Evolutionary conservation across 1,140 invertebrate genomes (phyloP).

Genomic region (Camponotus floridanus): DNA sequence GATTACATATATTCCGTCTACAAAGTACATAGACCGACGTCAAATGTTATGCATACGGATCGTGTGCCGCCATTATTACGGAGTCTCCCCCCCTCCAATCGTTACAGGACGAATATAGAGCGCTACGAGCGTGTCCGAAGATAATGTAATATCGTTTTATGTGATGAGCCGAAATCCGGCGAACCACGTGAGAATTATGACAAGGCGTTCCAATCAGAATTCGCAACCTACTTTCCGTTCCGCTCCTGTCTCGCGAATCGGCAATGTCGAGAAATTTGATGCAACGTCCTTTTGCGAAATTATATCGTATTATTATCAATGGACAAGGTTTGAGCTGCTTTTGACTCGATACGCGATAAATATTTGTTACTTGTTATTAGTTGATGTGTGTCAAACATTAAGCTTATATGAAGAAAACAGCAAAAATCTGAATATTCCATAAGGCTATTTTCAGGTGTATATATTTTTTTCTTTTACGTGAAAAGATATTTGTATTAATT

Average conservation of each 20-base stretch:
- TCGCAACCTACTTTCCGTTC: conserved; percentile 44
- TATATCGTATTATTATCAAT: conserved; percentile 13
- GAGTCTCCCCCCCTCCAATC: conserved; percentile 38
- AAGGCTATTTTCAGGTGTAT: not conserved
- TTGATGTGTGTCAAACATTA: not conserved
- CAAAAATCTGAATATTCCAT: not conserved
- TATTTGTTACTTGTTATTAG: no score
- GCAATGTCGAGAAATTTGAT: conserved; percentile 17
- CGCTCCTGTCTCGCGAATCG: conserved; percentile 27
- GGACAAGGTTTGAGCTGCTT: not conserved
- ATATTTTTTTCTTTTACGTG: no score
- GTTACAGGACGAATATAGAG: conserved; percentile 26
- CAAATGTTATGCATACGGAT: conserved; percentile 60
- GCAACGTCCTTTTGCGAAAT: not conserved
- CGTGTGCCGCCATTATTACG: conserved; percentile 55
- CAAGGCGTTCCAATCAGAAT: conserved; percentile 23
- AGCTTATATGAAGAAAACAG: not conserved
- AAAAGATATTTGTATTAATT: no score
- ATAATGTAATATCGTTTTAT: conserved; percentile 61
- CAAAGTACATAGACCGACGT: conserved; percentile 58
- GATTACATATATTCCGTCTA: conserved; percentile 56
- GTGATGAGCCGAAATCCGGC: conserved; percentile 41
- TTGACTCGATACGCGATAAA: conserved; percentile 8
- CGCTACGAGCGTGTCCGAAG: conserved; percentile 41
- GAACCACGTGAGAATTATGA: conserved; percentile 54